Evolutionary conservation across 2,797 vertebrate genomes (phyloP).

Genomic region (Manis javanica): DNA sequence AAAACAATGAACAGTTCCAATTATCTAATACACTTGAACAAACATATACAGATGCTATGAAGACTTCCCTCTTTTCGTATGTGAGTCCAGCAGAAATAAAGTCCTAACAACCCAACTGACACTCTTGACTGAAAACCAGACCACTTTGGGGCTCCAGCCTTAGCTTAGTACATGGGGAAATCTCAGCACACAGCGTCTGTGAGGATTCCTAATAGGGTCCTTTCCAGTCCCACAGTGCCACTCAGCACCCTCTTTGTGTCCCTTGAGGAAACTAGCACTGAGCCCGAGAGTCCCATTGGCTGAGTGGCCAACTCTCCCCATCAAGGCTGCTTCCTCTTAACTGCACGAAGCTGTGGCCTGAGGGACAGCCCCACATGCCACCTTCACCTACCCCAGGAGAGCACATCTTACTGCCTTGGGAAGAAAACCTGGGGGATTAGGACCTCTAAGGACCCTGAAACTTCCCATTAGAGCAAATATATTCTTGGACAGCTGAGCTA

Average conservation of each 20-base stretch:
- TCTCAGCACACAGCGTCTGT: not conserved
- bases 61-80: fast-evolving
- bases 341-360: not conserved
- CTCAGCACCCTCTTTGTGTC: not conserved
- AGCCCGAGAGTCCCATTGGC: not conserved
- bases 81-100: not conserved
- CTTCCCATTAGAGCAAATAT: fast-evolving
- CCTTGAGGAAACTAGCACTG: not conserved
- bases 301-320: not conserved
- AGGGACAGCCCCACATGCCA: fast-evolving
- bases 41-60: fast-evolving
- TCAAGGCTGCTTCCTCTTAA: not conserved
- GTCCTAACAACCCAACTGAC: fast-evolving
- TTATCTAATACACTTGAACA: fast-evolving
- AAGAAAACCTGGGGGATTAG: not conserved
- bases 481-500: not conserved
- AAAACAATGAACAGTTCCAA: not conserved
- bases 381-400: not conserved
- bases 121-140: not conserved
- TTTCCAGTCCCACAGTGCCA: not conserved
- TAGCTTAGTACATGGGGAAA: too few relatives aligned
- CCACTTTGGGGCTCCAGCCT: too few relatives aligned
- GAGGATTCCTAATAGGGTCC: not conserved
- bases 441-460: fast-evolving
- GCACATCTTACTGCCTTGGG: fast-evolving